Conservation (phyloP, 30 jellyfish, hydroid and myxozoan species). For the Aurelia aurita complex sp. Pacific region DNA sequence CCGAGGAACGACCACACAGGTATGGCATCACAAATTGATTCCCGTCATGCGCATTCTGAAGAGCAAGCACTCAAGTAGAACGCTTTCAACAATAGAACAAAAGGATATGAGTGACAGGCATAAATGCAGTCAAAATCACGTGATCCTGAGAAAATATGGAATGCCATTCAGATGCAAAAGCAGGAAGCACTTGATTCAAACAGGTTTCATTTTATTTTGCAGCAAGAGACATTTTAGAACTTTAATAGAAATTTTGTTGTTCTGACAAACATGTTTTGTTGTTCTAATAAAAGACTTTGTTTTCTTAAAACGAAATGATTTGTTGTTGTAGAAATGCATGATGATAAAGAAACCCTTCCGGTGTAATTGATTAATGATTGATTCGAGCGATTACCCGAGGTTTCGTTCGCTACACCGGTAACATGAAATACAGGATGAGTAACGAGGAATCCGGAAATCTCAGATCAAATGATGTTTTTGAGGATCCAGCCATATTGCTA, state of each 20-base stretch:
- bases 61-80: no score
- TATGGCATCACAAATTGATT: no score
- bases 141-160: no score
- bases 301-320: not conserved
- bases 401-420: not conserved
- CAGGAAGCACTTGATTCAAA: no score
- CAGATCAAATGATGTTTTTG: not conserved
- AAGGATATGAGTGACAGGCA: not conserved
- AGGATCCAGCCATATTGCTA: not conserved
- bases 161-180: no score
- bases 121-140: not conserved
- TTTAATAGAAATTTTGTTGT: not conserved
- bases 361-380: not conserved
- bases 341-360: not conserved
- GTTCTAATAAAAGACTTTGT: not conserved
- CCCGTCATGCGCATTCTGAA: no score
- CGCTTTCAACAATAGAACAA: no score
- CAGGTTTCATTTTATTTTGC: no score
- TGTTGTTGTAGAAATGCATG: not conserved
- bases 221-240: no score
- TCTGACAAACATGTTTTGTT: not conserved
- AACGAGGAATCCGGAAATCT: constrained; percentile 21
- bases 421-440: not conserved
- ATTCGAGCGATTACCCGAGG: not conserved
- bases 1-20: no score